A percentile compares a stretch with the other conserved stretches of the same genome.
Conservation (phyloP, 1,140 invertebrate species). For the Microplitis mediator region DNA sequence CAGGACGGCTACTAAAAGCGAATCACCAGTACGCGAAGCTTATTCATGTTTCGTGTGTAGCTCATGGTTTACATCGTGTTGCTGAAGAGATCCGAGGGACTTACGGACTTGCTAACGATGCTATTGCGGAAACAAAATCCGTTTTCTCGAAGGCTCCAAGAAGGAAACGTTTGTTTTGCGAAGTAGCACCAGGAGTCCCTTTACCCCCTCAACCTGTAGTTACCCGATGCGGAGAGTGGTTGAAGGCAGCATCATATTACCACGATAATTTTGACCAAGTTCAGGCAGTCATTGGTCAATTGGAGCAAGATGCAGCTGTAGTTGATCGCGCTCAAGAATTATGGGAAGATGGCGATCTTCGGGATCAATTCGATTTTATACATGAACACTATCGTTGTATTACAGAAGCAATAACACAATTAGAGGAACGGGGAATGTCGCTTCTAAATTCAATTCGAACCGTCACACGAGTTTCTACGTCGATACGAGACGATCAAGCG, state of each 20-base stretch:
- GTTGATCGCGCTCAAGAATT: not conserved
- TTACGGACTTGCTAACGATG: constrained; percentile 35
- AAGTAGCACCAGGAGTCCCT: constrained; percentile 42
- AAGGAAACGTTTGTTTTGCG: constrained; percentile 44
- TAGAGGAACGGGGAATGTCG: not conserved
- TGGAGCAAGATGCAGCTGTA: not conserved
- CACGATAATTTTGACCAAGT: constrained; percentile 40
- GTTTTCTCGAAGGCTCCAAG: not conserved
- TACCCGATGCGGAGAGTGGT: constrained; percentile 56
- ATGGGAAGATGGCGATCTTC: not conserved
- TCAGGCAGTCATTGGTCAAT: not conserved
- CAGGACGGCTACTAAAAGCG: constrained; percentile 35
- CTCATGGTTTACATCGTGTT: too few relatives aligned
- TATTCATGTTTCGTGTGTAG: constrained; percentile 48
- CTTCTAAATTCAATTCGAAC: too few relatives aligned
- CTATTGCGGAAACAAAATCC: not conserved
- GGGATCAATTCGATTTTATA: not conserved
- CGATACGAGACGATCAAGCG: too few relatives aligned
- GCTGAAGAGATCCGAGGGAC: constrained; percentile 45
- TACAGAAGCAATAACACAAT: not conserved
- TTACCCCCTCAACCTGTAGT: constrained; percentile 51
- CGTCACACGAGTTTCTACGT: not conserved
- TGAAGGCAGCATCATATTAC: constrained; percentile 47
- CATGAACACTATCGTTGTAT: not conserved
- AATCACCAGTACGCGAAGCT: constrained; percentile 37